A percentile compares a stretch with the other conserved stretches of the same genome.
Conservation (phyloP, 1,140 invertebrate genomes). For the Lepidurus couesii region DNA sequence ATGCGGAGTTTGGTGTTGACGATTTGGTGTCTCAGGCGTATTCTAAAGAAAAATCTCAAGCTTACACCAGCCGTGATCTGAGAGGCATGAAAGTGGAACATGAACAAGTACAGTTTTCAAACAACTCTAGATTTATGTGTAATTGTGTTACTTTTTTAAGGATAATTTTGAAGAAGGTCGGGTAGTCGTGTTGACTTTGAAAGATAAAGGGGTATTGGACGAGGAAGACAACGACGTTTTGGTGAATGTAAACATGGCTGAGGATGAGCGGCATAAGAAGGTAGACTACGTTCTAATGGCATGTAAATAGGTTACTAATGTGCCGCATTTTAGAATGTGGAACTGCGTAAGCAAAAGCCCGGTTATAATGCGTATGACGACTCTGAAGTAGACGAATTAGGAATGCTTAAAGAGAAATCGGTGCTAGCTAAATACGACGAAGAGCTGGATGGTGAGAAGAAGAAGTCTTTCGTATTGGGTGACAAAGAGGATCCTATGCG, state of each 20-base stretch:
- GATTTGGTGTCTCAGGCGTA: conserved; percentile 75
- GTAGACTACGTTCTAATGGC: conserved; percentile 42
- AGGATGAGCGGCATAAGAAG: conserved; percentile 85
- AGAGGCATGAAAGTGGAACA: conserved; percentile 84
- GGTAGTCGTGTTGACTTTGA: conserved; percentile 82
- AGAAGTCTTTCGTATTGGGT: conserved; percentile 74
- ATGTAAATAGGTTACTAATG: background rate
- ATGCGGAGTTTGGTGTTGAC: conserved; percentile 86
- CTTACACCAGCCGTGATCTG: conserved; percentile 65
- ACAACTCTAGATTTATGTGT: background rate
- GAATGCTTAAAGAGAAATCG: conserved; percentile 60
- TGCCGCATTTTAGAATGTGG: conserved; percentile 59
- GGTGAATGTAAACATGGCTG: conserved; percentile 92
- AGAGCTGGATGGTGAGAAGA: conserved; percentile 76
- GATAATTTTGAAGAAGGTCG: conserved; percentile 73
- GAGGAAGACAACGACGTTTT: conserved; percentile 78
- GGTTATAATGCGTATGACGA: conserved; percentile 81
- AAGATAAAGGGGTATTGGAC: conserved; percentile 86
- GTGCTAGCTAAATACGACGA: conserved; percentile 92
- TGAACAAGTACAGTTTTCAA: conserved; percentile 54
- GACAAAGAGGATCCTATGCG: conserved; percentile 39
- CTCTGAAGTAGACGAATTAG: conserved; percentile 74
- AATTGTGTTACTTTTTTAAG: conserved; percentile 42
- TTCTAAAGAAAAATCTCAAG: conserved; percentile 52
- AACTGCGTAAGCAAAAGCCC: conserved; percentile 74